These are phyloP conservation scores for Chamaedrilus cognettii DNA, from an alignment of 2,888 invertebrate species.

Conservation along the genomic window DNA sequence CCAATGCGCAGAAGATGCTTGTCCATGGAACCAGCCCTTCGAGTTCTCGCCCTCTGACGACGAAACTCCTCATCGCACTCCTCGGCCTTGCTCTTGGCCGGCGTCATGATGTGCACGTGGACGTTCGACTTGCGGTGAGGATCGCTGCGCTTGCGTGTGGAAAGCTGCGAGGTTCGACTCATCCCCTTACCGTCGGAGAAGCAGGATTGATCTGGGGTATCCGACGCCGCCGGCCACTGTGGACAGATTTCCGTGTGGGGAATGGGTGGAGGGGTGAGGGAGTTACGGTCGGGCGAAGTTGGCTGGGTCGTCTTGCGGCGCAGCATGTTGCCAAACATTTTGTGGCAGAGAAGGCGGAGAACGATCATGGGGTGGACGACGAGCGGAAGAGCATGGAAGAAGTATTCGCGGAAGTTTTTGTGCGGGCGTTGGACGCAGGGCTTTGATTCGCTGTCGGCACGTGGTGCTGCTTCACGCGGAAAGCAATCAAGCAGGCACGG, in stretches of 20 bases:
- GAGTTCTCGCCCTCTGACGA: slow-evolving; percentile 21
- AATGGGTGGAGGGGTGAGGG: slow-evolving; percentile 17
- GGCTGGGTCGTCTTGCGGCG: slow-evolving; percentile 59
- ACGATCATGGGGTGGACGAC: slow-evolving; percentile 65
- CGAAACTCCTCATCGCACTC: slow-evolving; percentile 17
- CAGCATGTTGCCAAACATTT: slow-evolving; percentile 64
- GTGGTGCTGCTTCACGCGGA: background rate
- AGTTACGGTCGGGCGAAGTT: slow-evolving; percentile 11
- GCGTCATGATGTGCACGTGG: slow-evolving; percentile 16
- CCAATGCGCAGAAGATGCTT: slow-evolving; percentile 36
- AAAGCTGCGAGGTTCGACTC: background rate
- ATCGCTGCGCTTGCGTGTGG: slow-evolving; percentile 5
- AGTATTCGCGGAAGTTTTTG: slow-evolving; percentile 46
- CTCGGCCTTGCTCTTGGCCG: background rate
- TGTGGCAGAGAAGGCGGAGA: slow-evolving; percentile 64
- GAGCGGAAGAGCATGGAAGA: slow-evolving; percentile 60
- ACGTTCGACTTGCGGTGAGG: slow-evolving; percentile 4
- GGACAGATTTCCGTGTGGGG: slow-evolving; percentile 14
- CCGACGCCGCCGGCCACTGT: background rate
- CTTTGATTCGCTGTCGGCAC: background rate
- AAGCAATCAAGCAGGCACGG: background rate
- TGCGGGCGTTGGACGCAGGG: slow-evolving; percentile 7
- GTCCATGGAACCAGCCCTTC: slow-evolving; percentile 40
- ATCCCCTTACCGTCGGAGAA: slow-evolving; percentile 1
- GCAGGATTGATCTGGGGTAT: background rate